Conservation (phyloP, 2,888 invertebrate species). For the Clivina fossor region DNA sequence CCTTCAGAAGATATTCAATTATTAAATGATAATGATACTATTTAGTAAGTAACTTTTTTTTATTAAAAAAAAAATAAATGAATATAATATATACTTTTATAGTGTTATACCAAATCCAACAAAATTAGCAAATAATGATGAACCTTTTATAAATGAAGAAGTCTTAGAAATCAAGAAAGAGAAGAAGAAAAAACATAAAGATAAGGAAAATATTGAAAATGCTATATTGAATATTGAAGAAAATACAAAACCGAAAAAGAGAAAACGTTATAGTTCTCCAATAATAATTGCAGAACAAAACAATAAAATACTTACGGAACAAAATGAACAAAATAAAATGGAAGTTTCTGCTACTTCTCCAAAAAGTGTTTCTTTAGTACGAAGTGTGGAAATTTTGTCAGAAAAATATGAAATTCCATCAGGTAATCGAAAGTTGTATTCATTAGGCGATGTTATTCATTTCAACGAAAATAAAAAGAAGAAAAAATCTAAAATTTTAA, state of each 20-base stretch:
- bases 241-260: background rate
- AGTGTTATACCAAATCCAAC: constrained; percentile 9
- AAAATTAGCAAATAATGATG: background rate
- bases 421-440: too few species aligned
- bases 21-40: constrained; percentile 20
- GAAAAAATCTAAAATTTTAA: background rate
- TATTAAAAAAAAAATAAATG: constrained; percentile 9
- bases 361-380: background rate
- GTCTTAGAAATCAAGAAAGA: background rate
- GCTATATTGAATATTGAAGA: background rate
- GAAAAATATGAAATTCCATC: too few species aligned
- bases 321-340: background rate
- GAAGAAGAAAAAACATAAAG: constrained; percentile 4
- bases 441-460: background rate
- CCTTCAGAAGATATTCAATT: too few species aligned
- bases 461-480: background rate
- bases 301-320: background rate
- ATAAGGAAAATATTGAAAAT: constrained; percentile 3
- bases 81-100: constrained; percentile 1
- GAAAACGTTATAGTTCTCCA: background rate
- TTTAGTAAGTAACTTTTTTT: constrained; percentile 43
- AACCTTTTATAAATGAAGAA: background rate
- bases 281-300: background rate
- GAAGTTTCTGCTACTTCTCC: background rate
- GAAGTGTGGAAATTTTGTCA: background rate